Evolutionary conservation across 2,113 vertebrate species (phyloP), one percentile per base, ranked within the genome.

Genomic region (Charadrius vociferus): DNA sequence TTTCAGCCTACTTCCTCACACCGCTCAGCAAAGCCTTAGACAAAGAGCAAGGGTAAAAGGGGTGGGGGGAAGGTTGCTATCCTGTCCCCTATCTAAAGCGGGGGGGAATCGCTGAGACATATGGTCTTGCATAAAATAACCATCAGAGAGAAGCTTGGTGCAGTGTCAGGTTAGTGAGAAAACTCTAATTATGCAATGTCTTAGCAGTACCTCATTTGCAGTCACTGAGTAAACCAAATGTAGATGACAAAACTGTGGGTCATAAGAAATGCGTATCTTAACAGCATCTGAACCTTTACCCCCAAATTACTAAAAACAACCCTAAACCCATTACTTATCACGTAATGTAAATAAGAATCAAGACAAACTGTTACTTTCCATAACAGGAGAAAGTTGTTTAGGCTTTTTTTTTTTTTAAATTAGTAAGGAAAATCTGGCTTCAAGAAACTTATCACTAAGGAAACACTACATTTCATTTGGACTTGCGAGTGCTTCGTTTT

Each of bases 81-180:
- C 49, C 82, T 70, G 50, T 82, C 91, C 63, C 78, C 71, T 34
- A 8, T 27, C 12, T 19, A 56, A 79, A n/a, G n/a, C n/a, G n/a
- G n/a, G n/a, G n/a, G n/a, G n/a, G n/a, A n/a, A n/a, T 93, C 37
- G 81, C 59, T 3, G 61, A 94, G 96, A 94, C 92, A 90, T 93
- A 93, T 90, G 91, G 92, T 94, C 92, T 95, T 94, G 95, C 86
- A 95, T 94, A 95, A 96, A 97, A 95, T 91, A 88, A 94, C 79
- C 66, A 80, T 49, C 67, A n/a, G 22, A 87, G 84, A 89, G 84
- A 49, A 93, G 53, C 88, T 96, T 89, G 53, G 24, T 21, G 9
- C 84, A 7, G 93, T 68, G 70, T 95, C 15, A 49, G 88, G 78
- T 86, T 95, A 92, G 77, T 78, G 68, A 95, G 61, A 93, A 73